Conservation (phyloP, 1,140 invertebrate genomes). For the Magallana angulata region DNA sequence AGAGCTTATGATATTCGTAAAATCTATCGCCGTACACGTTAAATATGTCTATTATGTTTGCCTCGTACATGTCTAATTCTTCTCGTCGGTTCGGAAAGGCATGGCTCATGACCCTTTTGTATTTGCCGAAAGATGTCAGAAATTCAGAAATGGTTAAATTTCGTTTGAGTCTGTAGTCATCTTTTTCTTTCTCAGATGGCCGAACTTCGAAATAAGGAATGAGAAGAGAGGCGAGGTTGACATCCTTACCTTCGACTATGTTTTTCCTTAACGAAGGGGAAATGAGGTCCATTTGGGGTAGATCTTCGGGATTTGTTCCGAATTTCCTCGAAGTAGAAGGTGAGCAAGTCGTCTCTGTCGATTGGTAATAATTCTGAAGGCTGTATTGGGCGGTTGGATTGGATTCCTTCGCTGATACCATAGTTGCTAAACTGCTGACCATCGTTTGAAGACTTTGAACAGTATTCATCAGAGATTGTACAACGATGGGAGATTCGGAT, state of each 20-base stretch:
- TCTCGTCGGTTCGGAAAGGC: no score
- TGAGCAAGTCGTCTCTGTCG: neutral
- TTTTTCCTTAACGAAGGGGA: constrained; percentile 25
- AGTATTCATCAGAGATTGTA: neutral
- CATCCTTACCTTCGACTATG: constrained; percentile 40
- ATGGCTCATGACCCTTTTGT: no score
- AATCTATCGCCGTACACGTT: no score
- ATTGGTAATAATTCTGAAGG: neutral
- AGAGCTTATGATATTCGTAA: no score
- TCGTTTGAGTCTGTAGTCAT: no score
- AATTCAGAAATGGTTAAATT: no score
- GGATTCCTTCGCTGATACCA: neutral
- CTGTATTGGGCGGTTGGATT: neutral
- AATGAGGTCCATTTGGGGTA: constrained; percentile 41
- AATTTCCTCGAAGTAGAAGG: neutral
- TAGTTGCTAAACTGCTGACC: neutral
- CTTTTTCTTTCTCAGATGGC: neutral
- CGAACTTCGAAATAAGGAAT: neutral
- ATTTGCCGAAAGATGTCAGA: no score
- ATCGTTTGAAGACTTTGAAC: constrained; percentile 9
- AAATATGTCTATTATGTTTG: no score
- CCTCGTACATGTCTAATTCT: no score
- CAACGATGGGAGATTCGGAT: neutral
- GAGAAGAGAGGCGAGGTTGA: constrained; percentile 12
- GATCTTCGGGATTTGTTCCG: constrained; percentile 23